phyloP scores from a whole-genome alignment of 2,888 invertebrate species.

The Lithophane ornitopus region DNA sequence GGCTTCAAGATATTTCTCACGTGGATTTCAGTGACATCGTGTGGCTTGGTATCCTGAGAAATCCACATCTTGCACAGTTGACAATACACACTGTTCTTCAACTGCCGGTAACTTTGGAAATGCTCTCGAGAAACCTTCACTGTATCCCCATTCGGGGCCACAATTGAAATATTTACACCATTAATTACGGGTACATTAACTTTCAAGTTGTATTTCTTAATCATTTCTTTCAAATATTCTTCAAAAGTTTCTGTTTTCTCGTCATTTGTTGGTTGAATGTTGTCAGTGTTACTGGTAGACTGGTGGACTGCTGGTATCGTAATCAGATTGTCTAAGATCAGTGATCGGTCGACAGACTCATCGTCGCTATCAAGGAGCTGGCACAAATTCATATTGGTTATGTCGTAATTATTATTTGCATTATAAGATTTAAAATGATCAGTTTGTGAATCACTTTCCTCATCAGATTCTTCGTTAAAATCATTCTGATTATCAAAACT shows the following conservation, averaged over 20 bases:
- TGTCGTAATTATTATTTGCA: not conserved
- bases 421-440: not conserved
- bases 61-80: slow-evolving; percentile 30
- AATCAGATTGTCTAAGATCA: not conserved
- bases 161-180: slow-evolving; percentile 11
- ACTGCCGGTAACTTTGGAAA: slow-evolving; percentile 26
- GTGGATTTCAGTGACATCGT: slow-evolving; percentile 15
- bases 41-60: not conserved
- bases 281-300: not conserved
- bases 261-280: not conserved
- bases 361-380: not conserved
- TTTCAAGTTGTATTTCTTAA: slow-evolving; percentile 12
- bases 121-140: slow-evolving; percentile 3
- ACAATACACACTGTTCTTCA: slow-evolving; percentile 8
- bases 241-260: not conserved
- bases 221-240: slow-evolving; percentile 30
- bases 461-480: not conserved
- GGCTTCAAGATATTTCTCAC: slow-evolving; percentile 32
- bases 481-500: not conserved
- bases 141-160: slow-evolving; percentile 6
- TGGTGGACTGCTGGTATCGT: too few species aligned
- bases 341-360: too few species aligned
- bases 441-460: not conserved
- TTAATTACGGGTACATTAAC: not conserved
- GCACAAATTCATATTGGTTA: not conserved